Percentiles rank a stretch among this genome's conserved stretches.
Evolutionary conservation across 1,140 invertebrate genomes (phyloP).

Genomic region (Orchestia grillus): DNA sequence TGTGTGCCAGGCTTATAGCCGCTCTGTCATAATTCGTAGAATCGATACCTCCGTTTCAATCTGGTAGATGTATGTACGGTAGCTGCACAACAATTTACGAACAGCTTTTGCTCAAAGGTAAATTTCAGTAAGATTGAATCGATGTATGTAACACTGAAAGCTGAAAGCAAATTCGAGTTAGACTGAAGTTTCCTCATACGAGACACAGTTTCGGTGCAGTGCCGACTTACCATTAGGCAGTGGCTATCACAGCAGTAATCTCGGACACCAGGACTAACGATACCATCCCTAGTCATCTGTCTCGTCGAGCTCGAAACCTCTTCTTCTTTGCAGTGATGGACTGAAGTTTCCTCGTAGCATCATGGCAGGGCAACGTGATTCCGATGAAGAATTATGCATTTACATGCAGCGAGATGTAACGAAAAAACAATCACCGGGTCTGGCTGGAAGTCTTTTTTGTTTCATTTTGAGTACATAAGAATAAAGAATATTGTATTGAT

Average conservation of each 20-base stretch:
- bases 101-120: neutral
- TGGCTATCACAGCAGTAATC: conserved; percentile 7
- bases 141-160: too few relatives aligned
- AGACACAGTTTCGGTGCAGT: neutral
- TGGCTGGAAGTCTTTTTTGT: too few relatives aligned
- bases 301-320: neutral
- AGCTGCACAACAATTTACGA: neutral
- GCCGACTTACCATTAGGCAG: neutral
- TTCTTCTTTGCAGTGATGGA: neutral
- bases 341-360: neutral
- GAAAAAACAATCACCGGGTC: neutral
- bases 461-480: too few relatives aligned
- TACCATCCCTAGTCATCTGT: neutral
- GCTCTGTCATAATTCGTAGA: neutral
- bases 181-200: neutral
- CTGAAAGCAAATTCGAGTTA: too few relatives aligned
- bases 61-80: neutral
- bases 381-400: neutral
- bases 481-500: too few relatives aligned
- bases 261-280: neutral
- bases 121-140: neutral
- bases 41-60: neutral
- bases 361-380: neutral
- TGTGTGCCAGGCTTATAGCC: neutral
- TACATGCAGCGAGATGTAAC: neutral